Percentiles rank a stretch among this genome's conserved stretches.
Evolutionary conservation across 2,797 vertebrate genomes (phyloP).

Genomic region (Myotis planiceps): DNA sequence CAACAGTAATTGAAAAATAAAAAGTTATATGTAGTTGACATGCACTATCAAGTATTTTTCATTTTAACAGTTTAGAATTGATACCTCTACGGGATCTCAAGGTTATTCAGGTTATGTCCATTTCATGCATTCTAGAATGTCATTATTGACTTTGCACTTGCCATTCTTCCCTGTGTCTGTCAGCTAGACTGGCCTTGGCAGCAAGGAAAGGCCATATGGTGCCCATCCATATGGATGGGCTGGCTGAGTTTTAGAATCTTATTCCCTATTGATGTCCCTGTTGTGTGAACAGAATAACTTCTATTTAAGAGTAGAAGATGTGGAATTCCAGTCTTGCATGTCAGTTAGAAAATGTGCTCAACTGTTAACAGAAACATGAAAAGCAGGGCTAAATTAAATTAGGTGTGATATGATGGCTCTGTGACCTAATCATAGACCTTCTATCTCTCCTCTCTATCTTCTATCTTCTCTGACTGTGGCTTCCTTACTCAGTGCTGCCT

Average conservation of each 20-base stretch:
- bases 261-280: slow-evolving; percentile 71
- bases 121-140: slow-evolving; percentile 36
- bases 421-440: neutral
- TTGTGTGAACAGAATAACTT: slow-evolving; percentile 74
- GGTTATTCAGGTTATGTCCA: slow-evolving; percentile 40
- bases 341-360: slow-evolving; percentile 57
- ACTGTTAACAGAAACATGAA: slow-evolving; percentile 32
- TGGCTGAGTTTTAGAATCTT: slow-evolving; percentile 71
- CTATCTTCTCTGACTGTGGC: neutral
- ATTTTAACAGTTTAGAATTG: neutral
- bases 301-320: slow-evolving; percentile 62
- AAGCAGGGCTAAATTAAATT: slow-evolving; percentile 20
- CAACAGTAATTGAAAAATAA: neutral
- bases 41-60: neutral
- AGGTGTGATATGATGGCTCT: neutral
- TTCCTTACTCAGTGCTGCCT: neutral
- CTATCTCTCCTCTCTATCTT: neutral
- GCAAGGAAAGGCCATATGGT: slow-evolving; percentile 72
- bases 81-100: slow-evolving; percentile 21
- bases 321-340: slow-evolving; percentile 17
- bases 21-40: neutral
- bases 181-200: slow-evolving; percentile 71
- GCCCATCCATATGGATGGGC: slow-evolving; percentile 71
- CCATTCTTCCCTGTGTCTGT: slow-evolving; percentile 62
- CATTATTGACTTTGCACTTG: slow-evolving; percentile 66